Evolutionary conservation across 2,888 invertebrate species (phyloP).

Genomic region (Leucania comma): DNA sequence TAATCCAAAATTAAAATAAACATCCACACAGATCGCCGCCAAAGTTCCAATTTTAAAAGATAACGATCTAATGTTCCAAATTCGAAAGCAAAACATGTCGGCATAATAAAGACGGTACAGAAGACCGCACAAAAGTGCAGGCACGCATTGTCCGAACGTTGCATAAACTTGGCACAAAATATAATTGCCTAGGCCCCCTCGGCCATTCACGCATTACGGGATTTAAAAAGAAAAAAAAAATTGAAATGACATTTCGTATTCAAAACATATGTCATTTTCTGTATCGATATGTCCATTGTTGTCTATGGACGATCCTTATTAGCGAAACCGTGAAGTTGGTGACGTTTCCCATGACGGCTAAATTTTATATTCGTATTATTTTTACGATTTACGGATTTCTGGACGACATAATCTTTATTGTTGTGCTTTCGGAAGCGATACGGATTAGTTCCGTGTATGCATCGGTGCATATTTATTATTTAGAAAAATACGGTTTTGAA

Average conservation of each 20-base stretch:
- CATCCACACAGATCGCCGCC: slow-evolving; percentile 32
- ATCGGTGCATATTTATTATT: slow-evolving; percentile 72
- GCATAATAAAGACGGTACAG: slow-evolving; percentile 78
- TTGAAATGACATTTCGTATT: slow-evolving; percentile 84
- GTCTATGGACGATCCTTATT: slow-evolving; percentile 81
- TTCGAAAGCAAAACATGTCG: slow-evolving; percentile 80
- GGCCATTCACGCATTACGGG: slow-evolving; percentile 70
- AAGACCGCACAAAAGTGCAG: slow-evolving; percentile 84
- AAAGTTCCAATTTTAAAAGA: slow-evolving; percentile 67
- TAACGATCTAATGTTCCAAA: slow-evolving; percentile 75
- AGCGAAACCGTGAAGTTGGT: slow-evolving; percentile 83
- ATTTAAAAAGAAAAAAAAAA: slow-evolving; percentile 75
- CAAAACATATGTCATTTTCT: slow-evolving; percentile 89
- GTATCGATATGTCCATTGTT: slow-evolving; percentile 83
- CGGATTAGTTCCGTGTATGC: slow-evolving; percentile 84
- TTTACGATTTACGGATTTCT: slow-evolving; percentile 75
- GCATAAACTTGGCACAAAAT: slow-evolving; percentile 81
- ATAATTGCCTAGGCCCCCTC: slow-evolving; percentile 88
- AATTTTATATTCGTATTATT: slow-evolving; percentile 82
- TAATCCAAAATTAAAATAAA: slow-evolving; percentile 56
- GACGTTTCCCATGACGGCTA: slow-evolving; percentile 89
- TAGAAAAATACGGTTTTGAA: slow-evolving; percentile 54
- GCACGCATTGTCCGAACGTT: slow-evolving; percentile 80
- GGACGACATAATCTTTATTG: slow-evolving; percentile 80
- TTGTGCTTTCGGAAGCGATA: slow-evolving; percentile 81